Evolutionary conservation across 1,140 invertebrate species (phyloP).

Genomic region (Drosophila arizonae): DNA sequence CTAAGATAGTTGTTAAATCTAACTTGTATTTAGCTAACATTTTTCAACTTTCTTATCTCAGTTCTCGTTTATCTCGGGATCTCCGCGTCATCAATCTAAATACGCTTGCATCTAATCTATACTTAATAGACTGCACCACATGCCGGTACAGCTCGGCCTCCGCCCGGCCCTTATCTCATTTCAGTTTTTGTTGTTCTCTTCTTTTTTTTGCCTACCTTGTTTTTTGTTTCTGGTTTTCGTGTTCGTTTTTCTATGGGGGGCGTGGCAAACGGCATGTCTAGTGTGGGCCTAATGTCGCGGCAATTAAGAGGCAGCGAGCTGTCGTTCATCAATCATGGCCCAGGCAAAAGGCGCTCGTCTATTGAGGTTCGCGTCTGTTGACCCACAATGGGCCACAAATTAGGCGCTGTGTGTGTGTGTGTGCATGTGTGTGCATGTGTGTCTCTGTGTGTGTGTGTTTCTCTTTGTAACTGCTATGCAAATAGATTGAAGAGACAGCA

Average conservation of each 20-base stretch:
- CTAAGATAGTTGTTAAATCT: too few relatives aligned
- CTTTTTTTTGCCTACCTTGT: constrained; percentile 6
- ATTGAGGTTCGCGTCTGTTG: constrained; percentile 27
- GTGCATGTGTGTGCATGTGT: constrained; percentile 3
- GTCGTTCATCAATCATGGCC: constrained; percentile 42
- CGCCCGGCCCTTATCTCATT: background rate
- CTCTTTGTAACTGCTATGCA: constrained; percentile 4
- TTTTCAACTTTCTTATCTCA: background rate
- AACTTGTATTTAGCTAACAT: background rate
- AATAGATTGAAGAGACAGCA: constrained; percentile 4
- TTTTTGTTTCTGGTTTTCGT: background rate
- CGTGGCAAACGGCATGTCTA: constrained; percentile 9
- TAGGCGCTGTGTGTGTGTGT: constrained; percentile 7
- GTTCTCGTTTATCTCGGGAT: background rate
- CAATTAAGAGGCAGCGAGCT: constrained; percentile 40
- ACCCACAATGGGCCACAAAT: constrained; percentile 36
- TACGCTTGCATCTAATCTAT: constrained; percentile 18
- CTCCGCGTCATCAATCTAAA: background rate
- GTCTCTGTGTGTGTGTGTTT: constrained; percentile 1
- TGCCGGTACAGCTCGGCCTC: background rate
- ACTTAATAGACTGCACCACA: constrained; percentile 10
- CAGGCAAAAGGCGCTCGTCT: background rate
- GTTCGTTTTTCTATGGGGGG: background rate
- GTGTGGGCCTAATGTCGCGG: constrained; percentile 40
- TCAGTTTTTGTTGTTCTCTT: too few relatives aligned